phyloP scores from a whole-genome alignment of 2,113 vertebrate species.

The Amblyornis subalaris region DNA sequence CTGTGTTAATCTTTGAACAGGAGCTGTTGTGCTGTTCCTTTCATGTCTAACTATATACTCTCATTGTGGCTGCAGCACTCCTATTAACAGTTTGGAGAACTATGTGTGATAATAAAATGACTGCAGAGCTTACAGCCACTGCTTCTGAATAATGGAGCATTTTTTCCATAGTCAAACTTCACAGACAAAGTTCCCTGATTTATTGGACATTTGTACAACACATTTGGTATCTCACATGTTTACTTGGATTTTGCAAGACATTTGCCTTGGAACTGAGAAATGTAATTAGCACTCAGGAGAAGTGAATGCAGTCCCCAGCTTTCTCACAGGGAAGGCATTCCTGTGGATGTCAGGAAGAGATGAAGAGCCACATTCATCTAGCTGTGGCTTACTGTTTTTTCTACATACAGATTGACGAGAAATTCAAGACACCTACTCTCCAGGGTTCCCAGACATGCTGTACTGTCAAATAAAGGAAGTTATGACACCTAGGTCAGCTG shows the following conservation, averaged over 20 bases:
- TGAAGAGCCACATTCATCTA: neutral
- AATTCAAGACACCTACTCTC: neutral
- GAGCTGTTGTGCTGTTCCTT: neutral
- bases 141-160: neutral
- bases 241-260: neutral
- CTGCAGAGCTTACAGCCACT: neutral
- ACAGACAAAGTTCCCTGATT: neutral
- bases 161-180: neutral
- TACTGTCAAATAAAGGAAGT: neutral
- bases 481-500: neutral
- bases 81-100: neutral
- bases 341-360: neutral
- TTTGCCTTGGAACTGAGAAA: neutral
- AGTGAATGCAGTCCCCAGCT: neutral
- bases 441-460: neutral
- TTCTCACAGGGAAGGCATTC: neutral
- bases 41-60: neutral
- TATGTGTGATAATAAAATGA: neutral
- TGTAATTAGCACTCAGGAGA: neutral
- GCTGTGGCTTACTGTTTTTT: neutral
- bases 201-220: neutral
- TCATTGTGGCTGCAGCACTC: neutral
- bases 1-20: neutral
- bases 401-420: neutral
- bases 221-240: neutral